Conservation (phyloP, 2,888 invertebrate genomes). For the Melanostoma mellinum region DNA sequence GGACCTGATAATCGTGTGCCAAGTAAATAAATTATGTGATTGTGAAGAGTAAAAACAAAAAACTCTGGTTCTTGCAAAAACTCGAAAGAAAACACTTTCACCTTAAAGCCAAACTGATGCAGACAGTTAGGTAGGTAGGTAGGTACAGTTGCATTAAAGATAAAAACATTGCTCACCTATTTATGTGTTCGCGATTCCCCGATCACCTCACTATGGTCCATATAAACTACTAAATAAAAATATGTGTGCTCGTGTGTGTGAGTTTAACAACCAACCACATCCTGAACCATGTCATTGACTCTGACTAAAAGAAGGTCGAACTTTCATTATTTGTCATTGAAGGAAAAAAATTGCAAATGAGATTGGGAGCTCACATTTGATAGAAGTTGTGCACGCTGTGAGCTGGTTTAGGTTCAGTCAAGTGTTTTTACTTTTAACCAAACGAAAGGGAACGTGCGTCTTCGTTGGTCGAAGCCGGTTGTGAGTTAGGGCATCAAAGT, state of each 20-base stretch:
- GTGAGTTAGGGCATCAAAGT: conserved; percentile 39
- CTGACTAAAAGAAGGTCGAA: conserved; percentile 63
- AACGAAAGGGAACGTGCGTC: conserved; percentile 60
- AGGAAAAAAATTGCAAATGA: conserved; percentile 32
- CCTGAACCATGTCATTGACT: conserved; percentile 69
- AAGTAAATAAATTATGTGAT: background rate
- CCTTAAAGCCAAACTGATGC: conserved; percentile 33
- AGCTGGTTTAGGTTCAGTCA: conserved; percentile 50
- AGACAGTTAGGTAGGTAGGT: background rate
- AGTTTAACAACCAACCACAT: conserved; percentile 37
- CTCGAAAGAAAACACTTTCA: conserved; percentile 68
- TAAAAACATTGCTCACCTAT: conserved; percentile 44
- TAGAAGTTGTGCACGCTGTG: background rate
- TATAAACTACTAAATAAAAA: conserved; percentile 28
- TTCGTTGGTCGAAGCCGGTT: too few relatives aligned
- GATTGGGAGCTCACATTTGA: conserved; percentile 22
- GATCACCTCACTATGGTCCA: conserved; percentile 53
- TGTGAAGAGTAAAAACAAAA: conserved; percentile 2
- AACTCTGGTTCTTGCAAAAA: conserved; percentile 16
- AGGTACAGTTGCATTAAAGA: conserved; percentile 12
- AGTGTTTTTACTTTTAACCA: conserved; percentile 60
- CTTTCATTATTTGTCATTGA: conserved; percentile 68
- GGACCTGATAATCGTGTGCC: conserved; percentile 23
- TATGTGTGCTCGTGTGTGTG: background rate
- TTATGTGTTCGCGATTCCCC: conserved; percentile 19